A percentile compares a stretch with the other conserved stretches of the same genome.
Conservation (phyloP, 2,797 vertebrate genomes). For the Pelobates cultripes region DNA sequence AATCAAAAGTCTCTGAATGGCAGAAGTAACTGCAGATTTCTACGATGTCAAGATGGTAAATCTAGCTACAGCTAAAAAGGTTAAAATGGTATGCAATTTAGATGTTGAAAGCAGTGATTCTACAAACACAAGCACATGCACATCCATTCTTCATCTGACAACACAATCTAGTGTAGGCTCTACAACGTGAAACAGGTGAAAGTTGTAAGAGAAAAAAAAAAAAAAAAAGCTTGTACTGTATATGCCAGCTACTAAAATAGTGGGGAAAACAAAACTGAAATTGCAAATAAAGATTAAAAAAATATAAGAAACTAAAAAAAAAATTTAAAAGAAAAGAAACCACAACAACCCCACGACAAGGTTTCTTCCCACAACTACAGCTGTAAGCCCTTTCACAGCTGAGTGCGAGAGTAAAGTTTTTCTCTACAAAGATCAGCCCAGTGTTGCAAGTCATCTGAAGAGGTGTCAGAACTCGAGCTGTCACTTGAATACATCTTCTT, state of each 20-base stretch:
- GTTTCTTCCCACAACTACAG: slow-evolving; percentile 67
- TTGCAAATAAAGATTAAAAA: slow-evolving; percentile 49
- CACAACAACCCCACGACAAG: neutral
- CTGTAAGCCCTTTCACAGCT: slow-evolving; percentile 74
- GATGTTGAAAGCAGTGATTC: slow-evolving; percentile 82
- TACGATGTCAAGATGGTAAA: slow-evolving; percentile 72
- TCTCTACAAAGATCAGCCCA: slow-evolving; percentile 73
- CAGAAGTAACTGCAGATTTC: slow-evolving; percentile 68
- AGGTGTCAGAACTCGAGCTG: slow-evolving; percentile 78
- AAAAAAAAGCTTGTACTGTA: slow-evolving; percentile 67
- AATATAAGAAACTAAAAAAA: slow-evolving; percentile 83
- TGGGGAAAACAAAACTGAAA: slow-evolving; percentile 56
- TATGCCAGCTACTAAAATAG: slow-evolving; percentile 80
- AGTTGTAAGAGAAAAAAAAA: neutral
- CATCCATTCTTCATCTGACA: slow-evolving; percentile 86
- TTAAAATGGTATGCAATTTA: slow-evolving; percentile 64
- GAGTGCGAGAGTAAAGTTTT: slow-evolving; percentile 80
- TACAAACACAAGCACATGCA: slow-evolving; percentile 90
- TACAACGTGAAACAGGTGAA: slow-evolving; percentile 73
- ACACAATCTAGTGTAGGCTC: slow-evolving; percentile 85
- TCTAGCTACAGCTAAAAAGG: slow-evolving; percentile 69
- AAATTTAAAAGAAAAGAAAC: slow-evolving; percentile 68
- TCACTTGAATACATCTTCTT: slow-evolving; percentile 76
- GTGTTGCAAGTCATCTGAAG: slow-evolving; percentile 73
- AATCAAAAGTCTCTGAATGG: slow-evolving; percentile 78